A percentile compares a stretch with the other conserved stretches of the same genome.
These are phyloP conservation scores for Seriola aureovittata DNA, from an alignment of 2,113 vertebrate genomes.

Conservation along the genomic window DNA sequence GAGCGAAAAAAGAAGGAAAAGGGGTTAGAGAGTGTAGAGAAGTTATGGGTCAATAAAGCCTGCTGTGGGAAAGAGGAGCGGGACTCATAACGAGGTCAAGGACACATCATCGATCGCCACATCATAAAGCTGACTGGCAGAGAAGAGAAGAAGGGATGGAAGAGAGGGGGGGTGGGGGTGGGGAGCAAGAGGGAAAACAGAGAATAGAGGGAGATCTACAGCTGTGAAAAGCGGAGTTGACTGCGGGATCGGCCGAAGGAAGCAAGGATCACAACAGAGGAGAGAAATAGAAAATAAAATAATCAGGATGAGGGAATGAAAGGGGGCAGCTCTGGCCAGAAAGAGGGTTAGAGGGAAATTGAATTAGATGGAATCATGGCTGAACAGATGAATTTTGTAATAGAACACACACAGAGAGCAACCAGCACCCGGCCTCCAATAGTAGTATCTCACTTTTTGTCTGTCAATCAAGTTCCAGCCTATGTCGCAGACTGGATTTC, in stretches of 20 bases:
- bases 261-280: background rate
- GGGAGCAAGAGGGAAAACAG: constrained; percentile 20
- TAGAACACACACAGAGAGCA: constrained; percentile 47
- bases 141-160: constrained; percentile 27
- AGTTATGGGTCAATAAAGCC: constrained; percentile 81
- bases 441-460: constrained; percentile 27
- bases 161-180: background rate
- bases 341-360: constrained; percentile 66
- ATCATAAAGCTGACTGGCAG: constrained; percentile 75
- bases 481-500: constrained; percentile 31
- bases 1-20: constrained; percentile 22
- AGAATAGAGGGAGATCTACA: constrained; percentile 51
- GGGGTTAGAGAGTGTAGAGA: constrained; percentile 49
- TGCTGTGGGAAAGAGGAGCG: constrained; percentile 66
- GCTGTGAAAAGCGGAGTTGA: constrained; percentile 45
- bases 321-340: constrained; percentile 53
- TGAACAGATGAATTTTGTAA: constrained; percentile 68
- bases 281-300: constrained; percentile 62
- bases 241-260: constrained; percentile 8
- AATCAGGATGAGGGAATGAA: constrained; percentile 60
- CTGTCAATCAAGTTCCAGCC: constrained; percentile 47
- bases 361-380: constrained; percentile 73
- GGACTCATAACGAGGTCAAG: constrained; percentile 81
- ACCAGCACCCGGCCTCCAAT: constrained; percentile 16
- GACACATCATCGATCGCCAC: constrained; percentile 76